A percentile compares a stretch with the other conserved stretches of the same genome.
phyloP scores from a whole-genome alignment of 1,140 invertebrate species.

The Elymnias hypermnestra region DNA sequence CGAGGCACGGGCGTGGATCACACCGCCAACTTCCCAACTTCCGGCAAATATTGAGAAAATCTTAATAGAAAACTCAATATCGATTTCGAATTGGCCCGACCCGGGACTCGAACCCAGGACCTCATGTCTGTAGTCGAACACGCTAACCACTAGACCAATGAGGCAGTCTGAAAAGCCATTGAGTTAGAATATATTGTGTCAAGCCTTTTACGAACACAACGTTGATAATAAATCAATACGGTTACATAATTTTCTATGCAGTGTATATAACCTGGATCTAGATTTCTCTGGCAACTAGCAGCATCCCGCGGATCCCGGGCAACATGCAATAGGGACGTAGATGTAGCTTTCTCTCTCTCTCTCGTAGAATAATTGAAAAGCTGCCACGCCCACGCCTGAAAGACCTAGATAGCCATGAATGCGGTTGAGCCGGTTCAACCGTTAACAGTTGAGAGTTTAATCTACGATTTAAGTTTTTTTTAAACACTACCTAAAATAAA shows the following conservation, averaged over 20 bases:
- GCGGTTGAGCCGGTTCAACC: background rate
- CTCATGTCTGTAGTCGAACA: no score
- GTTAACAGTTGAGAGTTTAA: background rate
- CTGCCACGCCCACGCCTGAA: constrained; percentile 12
- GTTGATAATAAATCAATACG: constrained; percentile 1
- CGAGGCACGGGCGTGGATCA: no score
- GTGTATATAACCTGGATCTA: constrained; percentile 9
- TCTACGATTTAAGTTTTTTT: background rate
- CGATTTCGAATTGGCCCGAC: no score
- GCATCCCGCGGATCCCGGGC: constrained; percentile 13
- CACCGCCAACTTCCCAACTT: no score
- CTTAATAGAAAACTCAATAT: no score
- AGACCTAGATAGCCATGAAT: constrained; percentile 12
- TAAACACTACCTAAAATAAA: no score
- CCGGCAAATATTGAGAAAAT: no score
- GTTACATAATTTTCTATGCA: constrained; percentile 7
- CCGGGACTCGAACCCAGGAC: no score
- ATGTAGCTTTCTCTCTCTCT: constrained; percentile 18
- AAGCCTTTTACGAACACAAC: no score
- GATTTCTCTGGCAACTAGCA: constrained; percentile 18
- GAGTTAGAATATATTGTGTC: no score
- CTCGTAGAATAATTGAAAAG: constrained; percentile 17
- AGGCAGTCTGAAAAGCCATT: no score
- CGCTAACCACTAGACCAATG: no score
- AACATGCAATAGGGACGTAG: constrained; percentile 12